Percentiles rank a stretch among this genome's conserved stretches.
These are phyloP conservation scores for Gambusia holbrooki DNA, from an alignment of 2,113 vertebrate species.

Conservation along the genomic window DNA sequence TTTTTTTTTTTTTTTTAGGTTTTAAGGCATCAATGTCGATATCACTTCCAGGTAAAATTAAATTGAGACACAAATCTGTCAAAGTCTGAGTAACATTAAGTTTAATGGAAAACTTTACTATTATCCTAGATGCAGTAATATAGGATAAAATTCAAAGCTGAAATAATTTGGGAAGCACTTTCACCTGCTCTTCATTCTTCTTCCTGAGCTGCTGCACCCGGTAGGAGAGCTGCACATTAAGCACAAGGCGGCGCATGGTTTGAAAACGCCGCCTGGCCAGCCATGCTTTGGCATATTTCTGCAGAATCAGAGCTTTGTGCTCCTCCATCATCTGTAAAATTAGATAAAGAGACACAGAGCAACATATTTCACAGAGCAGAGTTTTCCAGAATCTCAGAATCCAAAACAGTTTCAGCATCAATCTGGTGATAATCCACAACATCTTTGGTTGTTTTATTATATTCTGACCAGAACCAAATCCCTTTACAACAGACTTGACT, in stretches of 20 bases:
- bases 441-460: no score
- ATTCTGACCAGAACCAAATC: no score
- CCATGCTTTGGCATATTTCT: conserved; percentile 94
- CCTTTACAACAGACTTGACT: no score
- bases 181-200: conserved; percentile 93
- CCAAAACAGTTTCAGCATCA: no score
- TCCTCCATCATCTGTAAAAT: conserved; percentile 87
- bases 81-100: no score
- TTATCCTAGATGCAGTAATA: background rate
- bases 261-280: conserved; percentile 92
- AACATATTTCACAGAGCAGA: background rate
- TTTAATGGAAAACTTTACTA: no score
- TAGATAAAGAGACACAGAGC: background rate
- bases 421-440: no score
- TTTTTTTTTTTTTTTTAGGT: no score
- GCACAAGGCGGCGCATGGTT: conserved; percentile 89
- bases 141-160: background rate
- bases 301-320: conserved; percentile 90
- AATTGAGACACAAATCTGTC: no score
- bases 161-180: background rate
- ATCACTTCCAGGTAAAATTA: no score
- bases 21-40: no score
- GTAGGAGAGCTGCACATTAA: conserved; percentile 95
- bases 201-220: conserved; percentile 92
- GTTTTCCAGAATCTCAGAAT: no score